Percentiles rank a stretch among this genome's conserved stretches.
These are phyloP conservation scores for Chrysochloris asiatica DNA, from an alignment of 2,113 vertebrate genomes.

Conservation along the genomic window DNA sequence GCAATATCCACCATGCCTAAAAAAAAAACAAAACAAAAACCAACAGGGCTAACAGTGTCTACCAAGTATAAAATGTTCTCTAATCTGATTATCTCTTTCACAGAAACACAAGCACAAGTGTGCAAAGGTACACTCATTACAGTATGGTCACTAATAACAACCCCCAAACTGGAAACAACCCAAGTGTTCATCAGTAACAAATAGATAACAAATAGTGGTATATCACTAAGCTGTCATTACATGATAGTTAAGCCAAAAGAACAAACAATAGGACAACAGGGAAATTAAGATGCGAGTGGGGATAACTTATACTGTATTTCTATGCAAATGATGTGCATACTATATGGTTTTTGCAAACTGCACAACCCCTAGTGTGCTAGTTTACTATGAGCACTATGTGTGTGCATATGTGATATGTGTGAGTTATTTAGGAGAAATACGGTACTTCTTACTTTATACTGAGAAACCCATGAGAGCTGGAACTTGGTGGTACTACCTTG, in stretches of 20 bases:
- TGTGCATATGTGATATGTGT: too few species aligned
- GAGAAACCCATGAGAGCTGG: not conserved
- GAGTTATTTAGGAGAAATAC: too few species aligned
- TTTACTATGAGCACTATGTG: too few species aligned
- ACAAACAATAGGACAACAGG: not conserved
- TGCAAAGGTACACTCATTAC: not conserved
- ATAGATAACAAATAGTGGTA: not conserved
- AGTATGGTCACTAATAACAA: not conserved
- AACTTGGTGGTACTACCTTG: not conserved
- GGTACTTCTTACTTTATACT: not conserved
- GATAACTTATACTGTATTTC: too few species aligned
- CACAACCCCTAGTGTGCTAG: too few species aligned
- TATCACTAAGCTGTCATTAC: not conserved
- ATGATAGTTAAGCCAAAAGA: too few species aligned
- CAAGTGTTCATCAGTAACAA: not conserved
- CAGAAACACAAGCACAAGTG: not conserved
- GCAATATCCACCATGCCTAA: conserved; percentile 98
- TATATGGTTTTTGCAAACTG: too few species aligned
- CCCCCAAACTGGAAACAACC: not conserved
- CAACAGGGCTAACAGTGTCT: not conserved
- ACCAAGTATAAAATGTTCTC: not conserved
- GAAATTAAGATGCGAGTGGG: too few species aligned
- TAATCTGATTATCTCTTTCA: not conserved
- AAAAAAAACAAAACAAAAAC: not conserved
- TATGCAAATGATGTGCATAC: too few species aligned